phyloP scores from a whole-genome alignment of 1,140 invertebrate species.

The Lordiphosa clarofinis region DNA sequence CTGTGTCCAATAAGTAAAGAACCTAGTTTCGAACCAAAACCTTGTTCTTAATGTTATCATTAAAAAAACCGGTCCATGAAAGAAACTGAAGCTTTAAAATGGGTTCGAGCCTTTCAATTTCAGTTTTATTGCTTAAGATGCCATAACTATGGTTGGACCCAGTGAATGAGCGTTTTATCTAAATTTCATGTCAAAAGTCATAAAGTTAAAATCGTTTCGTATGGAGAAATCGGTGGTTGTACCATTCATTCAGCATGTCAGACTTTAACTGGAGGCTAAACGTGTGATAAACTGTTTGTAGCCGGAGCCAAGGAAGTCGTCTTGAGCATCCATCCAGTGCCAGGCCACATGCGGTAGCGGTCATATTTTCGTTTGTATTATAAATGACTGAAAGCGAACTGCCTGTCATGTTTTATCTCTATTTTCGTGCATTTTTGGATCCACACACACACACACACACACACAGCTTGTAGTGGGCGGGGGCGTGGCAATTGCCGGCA shows the following conservation, averaged over 20 bases:
- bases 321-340: neutral
- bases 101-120: no score
- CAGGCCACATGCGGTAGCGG: slow-evolving; percentile 51
- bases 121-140: no score
- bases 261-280: slow-evolving; percentile 9
- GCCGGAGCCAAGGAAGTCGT: neutral
- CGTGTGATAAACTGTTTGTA: slow-evolving; percentile 34
- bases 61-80: no score
- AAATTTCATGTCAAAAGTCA: no score
- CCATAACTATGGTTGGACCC: no score
- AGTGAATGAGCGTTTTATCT: no score
- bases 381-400: slow-evolving; percentile 74
- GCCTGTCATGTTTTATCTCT: slow-evolving; percentile 77
- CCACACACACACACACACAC: neutral
- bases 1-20: no score
- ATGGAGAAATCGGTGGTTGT: no score
- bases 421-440: slow-evolving; percentile 66
- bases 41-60: no score
- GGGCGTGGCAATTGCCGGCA: slow-evolving; percentile 28
- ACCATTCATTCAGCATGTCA: neutral
- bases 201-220: no score
- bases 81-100: no score
- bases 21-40: no score
- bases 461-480: slow-evolving; percentile 16
- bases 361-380: slow-evolving; percentile 67